Evolutionary conservation across 2,888 invertebrate species (phyloP).

Genomic region (Hirtodrosophila duncani): DNA sequence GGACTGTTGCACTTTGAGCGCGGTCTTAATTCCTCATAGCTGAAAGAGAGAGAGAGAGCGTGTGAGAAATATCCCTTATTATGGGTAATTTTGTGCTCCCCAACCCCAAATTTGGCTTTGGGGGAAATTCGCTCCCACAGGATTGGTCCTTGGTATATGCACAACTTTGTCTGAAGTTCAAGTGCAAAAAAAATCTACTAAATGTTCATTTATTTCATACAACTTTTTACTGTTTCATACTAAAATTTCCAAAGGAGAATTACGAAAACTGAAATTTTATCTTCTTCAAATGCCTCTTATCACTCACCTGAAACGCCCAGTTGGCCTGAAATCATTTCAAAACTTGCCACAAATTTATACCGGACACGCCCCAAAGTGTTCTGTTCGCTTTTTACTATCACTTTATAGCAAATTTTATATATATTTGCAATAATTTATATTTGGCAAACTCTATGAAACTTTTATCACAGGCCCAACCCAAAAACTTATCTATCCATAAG

Average conservation of each 20-base stretch:
- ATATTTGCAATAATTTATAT: not conserved
- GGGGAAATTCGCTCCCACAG: constrained; percentile 51
- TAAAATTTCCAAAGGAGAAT: too few relatives aligned
- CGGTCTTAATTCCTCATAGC: constrained; percentile 58
- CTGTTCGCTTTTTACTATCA: not conserved
- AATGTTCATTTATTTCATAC: too few relatives aligned
- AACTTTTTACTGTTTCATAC: too few relatives aligned
- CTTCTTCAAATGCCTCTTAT: constrained; percentile 14
- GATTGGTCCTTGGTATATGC: constrained; percentile 45
- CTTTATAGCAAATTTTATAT: not conserved
- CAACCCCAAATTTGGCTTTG: constrained; percentile 28
- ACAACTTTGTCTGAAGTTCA: constrained; percentile 61
- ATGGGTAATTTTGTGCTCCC: constrained; percentile 50
- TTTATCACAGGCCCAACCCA: not conserved
- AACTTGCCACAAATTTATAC: too few relatives aligned
- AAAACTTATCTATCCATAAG: not conserved
- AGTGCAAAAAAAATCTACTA: constrained; percentile 52
- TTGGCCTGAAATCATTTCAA: constrained; percentile 23
- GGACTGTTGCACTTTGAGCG: constrained; percentile 56
- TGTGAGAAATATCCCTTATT: constrained; percentile 48
- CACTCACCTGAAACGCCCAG: constrained; percentile 56
- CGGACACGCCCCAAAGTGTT: constrained; percentile 33
- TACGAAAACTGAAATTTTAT: too few relatives aligned
- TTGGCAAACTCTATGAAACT: too few relatives aligned
- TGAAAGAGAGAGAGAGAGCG: constrained; percentile 4